phyloP scores from a whole-genome alignment of 2,113 vertebrate species.

The Tragelaphus scriptus region DNA sequence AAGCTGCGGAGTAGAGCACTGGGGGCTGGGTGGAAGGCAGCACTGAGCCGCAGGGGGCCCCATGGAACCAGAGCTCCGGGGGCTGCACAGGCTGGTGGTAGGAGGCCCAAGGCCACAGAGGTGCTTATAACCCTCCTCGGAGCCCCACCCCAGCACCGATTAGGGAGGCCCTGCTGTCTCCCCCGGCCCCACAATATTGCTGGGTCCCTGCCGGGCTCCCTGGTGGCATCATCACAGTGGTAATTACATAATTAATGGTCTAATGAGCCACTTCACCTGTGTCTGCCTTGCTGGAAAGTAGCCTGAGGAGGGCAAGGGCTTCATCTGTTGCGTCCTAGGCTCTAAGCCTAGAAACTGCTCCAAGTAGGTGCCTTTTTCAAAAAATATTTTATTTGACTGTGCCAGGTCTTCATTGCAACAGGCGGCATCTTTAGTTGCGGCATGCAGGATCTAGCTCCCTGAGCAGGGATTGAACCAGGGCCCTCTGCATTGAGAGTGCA shows the following conservation, averaged over 20 bases:
- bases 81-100: background rate
- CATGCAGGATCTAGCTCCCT: background rate
- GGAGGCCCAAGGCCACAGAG: background rate
- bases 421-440: background rate
- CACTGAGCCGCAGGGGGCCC: background rate
- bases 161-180: background rate
- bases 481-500: background rate
- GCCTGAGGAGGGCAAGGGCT: background rate
- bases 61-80: background rate
- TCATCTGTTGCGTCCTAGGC: background rate
- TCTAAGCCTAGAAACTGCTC: background rate
- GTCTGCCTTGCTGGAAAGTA: background rate
- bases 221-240: background rate
- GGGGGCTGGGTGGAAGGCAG: background rate
- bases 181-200: background rate
- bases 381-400: background rate
- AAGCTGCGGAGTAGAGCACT: background rate
- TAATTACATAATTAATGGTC: conserved; percentile 16
- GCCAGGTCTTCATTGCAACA: background rate
- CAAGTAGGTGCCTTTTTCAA: background rate
- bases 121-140: background rate
- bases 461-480: background rate
- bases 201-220: conserved; percentile 10
- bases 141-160: background rate
- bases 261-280: background rate